Base-by-base conservation (phyloP, 2,113 vertebrate genomes). In the Clinocottus analis region DNA sequence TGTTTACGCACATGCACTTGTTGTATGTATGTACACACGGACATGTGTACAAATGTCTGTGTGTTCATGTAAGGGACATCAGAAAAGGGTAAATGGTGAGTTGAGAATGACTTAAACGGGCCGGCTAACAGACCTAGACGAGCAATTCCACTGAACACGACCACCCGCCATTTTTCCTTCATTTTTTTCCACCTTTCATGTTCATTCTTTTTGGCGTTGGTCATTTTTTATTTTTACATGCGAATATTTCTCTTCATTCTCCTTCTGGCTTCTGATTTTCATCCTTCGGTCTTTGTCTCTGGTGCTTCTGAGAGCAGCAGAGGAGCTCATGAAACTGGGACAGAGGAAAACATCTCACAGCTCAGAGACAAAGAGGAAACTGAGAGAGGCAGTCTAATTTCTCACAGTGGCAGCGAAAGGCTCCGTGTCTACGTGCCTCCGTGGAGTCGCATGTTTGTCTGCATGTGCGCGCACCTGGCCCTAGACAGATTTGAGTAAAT, bases 241-340 rank as follows among this genome's bases (percentile, higher is more conserved):
- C 14, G 7, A 60, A 68, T 63, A 21, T 87, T 72, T 87, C 25
- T 80, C 37, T 53, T 69, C 63, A 49, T 87, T 47, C 59, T 72
- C 61, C 53, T 62, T 65, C 47, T 31, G 43, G 61, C 77, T 77
- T 76, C 51, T 76, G 75, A 80, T 80, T 91, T 81, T 77, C 74
- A 53, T 79, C 78, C 62, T 75, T 63, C 13, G 21, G 65, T 87
- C 86, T 93, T 89, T 89, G 85, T 85, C 73, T 88, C 73, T 70
- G 10, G 41, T 73, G 85, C 72, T 73, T 73, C 49, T 29, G 64
- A 74, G 85, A 81, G 85, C 85, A 81, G 72, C 77, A 45, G 85
- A 78, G 86, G 61, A 80, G 89, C 89, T 87, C 78, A 81, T 89
- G 77, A 92, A 94, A 91, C 82, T 93, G 90, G 92, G 90, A 85